Evolutionary conservation across 2,797 vertebrate species (phyloP).

Genomic region (Adelosebastes latens): DNA sequence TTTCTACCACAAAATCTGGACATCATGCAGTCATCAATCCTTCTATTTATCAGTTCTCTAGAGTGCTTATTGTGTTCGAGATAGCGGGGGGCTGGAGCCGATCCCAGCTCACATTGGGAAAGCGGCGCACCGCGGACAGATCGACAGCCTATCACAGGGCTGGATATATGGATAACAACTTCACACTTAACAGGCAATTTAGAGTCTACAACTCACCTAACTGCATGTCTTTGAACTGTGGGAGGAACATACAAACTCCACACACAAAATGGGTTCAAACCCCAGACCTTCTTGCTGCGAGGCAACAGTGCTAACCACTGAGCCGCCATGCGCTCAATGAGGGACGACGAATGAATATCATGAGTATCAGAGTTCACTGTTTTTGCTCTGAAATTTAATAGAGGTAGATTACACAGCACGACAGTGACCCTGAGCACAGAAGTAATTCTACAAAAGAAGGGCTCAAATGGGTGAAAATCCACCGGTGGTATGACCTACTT

Average conservation of each 20-base stretch:
- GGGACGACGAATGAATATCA: background rate
- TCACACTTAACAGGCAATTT: background rate
- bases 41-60: background rate
- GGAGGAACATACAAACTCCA: background rate
- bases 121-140: background rate
- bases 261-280: background rate
- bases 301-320: background rate
- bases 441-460: background rate
- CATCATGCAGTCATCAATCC: slow-evolving; percentile 1
- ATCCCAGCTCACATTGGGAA: background rate
- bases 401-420: background rate
- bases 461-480: background rate
- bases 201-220: background rate
- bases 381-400: background rate
- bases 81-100: background rate
- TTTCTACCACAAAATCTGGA: background rate
- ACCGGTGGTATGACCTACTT: background rate
- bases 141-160: background rate
- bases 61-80: background rate
- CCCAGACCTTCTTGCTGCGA: background rate
- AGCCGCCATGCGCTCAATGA: background rate
- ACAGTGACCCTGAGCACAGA: background rate
- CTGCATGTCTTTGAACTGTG: background rate
- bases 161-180: background rate
- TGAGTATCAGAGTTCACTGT: background rate